Percentiles rank a stretch among this genome's conserved stretches.
These are phyloP conservation scores for Drosophila ustulata DNA, from an alignment of 2,888 invertebrate species.

Conservation along the genomic window DNA sequence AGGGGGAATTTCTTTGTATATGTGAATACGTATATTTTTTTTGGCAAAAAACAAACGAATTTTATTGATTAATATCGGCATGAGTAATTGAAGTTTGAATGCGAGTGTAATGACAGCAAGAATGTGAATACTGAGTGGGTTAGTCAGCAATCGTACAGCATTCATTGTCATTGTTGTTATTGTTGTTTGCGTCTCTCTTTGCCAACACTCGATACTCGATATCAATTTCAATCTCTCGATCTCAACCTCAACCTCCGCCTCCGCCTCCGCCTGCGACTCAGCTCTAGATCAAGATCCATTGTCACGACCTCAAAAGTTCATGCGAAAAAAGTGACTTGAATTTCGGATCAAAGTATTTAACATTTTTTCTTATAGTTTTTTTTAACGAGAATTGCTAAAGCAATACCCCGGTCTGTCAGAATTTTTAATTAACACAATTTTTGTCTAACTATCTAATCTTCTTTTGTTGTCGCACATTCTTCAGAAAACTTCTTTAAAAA, in stretches of 20 bases:
- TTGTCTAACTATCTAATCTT: slow-evolving; percentile 46
- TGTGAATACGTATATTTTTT: slow-evolving; percentile 32
- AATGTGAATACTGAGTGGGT: slow-evolving; percentile 59
- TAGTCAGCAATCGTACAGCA: slow-evolving; percentile 42
- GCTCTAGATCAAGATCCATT: slow-evolving; percentile 62
- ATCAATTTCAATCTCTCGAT: slow-evolving; percentile 47
- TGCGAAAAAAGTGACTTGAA: slow-evolving; percentile 48
- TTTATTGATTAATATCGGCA: slow-evolving; percentile 70
- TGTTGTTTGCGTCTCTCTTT: slow-evolving; percentile 1
- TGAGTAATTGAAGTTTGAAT: slow-evolving; percentile 67
- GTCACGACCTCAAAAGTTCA: slow-evolving; percentile 71
- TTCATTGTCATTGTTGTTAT: not conserved
- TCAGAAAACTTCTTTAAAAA: not conserved
- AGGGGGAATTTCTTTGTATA: slow-evolving; percentile 28
- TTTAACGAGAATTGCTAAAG: slow-evolving; percentile 17
- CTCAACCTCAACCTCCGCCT: slow-evolving; percentile 12
- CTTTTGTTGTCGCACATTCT: slow-evolving; percentile 13
- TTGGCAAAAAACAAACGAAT: slow-evolving; percentile 39
- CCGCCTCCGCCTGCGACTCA: not conserved
- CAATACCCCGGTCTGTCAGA: slow-evolving; percentile 20
- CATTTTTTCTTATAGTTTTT: slow-evolving; percentile 23
- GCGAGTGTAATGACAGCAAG: slow-evolving; percentile 62
- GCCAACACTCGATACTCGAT: slow-evolving; percentile 16
- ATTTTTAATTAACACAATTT: slow-evolving; percentile 40
- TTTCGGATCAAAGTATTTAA: slow-evolving; percentile 23